Evolutionary conservation across 2,113 vertebrate species (phyloP).

Genomic region (Enhydra lutris): DNA sequence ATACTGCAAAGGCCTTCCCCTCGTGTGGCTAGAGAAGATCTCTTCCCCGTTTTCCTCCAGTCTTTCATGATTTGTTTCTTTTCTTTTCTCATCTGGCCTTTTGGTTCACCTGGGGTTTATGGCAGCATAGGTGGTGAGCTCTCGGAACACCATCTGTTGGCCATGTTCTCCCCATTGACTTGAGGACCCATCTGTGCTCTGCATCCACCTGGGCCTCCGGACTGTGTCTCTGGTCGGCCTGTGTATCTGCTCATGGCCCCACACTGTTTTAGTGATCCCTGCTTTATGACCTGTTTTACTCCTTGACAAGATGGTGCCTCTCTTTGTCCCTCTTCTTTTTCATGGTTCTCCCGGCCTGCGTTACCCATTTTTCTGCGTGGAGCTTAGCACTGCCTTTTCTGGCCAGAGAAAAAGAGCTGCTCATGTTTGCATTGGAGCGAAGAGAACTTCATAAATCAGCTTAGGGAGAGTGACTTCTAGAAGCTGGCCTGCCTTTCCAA

Average conservation of each 20-base stretch:
- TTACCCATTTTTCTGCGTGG: neutral
- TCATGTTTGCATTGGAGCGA: neutral
- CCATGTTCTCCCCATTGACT: rapidly evolving
- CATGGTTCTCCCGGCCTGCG: too few species aligned
- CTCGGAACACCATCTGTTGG: rapidly evolving
- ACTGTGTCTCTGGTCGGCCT: rapidly evolving
- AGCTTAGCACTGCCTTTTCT: neutral
- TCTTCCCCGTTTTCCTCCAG: neutral
- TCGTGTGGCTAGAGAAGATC: neutral
- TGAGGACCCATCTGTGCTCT: rapidly evolving
- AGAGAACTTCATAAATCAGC: neutral
- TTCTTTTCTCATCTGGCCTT: neutral
- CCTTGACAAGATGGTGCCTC: neutral
- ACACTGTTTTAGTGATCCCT: neutral
- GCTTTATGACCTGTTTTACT: neutral
- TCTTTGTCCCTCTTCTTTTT: neutral
- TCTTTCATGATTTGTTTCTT: neutral
- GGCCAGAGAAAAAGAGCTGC: neutral
- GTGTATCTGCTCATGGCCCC: neutral
- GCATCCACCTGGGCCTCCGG: neutral
- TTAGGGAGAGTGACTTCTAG: neutral
- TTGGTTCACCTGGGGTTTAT: too few species aligned
- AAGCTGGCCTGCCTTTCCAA: neutral
- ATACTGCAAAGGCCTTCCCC: neutral
- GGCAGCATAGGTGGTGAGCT: rapidly evolving